Conservation (phyloP, 1,140 invertebrate species). For the Heliconius hermathena region DNA sequence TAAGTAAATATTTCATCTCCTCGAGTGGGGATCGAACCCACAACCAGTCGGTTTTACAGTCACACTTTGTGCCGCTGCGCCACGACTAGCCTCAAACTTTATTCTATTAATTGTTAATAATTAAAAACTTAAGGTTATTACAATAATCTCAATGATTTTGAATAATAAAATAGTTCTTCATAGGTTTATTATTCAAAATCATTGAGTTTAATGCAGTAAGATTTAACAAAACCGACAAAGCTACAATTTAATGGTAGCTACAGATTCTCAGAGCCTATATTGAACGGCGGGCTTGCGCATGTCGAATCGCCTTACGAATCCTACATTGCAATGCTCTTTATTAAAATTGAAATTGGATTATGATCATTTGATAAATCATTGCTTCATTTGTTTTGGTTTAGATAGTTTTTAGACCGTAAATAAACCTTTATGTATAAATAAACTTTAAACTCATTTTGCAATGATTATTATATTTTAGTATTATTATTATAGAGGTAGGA, state of each 20-base stretch:
- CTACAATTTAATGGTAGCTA: conserved; percentile 13
- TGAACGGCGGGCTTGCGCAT: conserved; percentile 34
- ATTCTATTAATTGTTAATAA: too few relatives aligned
- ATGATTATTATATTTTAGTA: too few relatives aligned
- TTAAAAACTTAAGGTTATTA: too few relatives aligned
- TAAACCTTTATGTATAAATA: too few relatives aligned
- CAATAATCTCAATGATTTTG: too few relatives aligned
- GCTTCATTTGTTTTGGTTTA: neutral
- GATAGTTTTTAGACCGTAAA: neutral
- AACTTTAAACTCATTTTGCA: too few relatives aligned
- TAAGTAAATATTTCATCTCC: too few relatives aligned
- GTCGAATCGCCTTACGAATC: conserved; percentile 23
- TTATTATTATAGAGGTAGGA: too few relatives aligned
- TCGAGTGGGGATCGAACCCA: too few relatives aligned
- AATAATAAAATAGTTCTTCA: neutral
- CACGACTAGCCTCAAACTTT: too few relatives aligned
- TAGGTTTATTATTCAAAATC: neutral
- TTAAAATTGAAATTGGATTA: neutral
- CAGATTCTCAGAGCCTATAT: conserved; percentile 27
- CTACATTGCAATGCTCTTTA: conserved; percentile 2
- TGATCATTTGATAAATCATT: neutral
- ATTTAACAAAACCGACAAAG: conserved; percentile 9
- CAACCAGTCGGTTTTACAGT: too few relatives aligned
- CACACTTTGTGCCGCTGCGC: too few relatives aligned
- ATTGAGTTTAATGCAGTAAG: conserved; percentile 5